Evolutionary conservation across 2,113 vertebrate genomes (phyloP), one percentile per base, ranked within the genome.

Genomic region (Ovis canadensis): DNA sequence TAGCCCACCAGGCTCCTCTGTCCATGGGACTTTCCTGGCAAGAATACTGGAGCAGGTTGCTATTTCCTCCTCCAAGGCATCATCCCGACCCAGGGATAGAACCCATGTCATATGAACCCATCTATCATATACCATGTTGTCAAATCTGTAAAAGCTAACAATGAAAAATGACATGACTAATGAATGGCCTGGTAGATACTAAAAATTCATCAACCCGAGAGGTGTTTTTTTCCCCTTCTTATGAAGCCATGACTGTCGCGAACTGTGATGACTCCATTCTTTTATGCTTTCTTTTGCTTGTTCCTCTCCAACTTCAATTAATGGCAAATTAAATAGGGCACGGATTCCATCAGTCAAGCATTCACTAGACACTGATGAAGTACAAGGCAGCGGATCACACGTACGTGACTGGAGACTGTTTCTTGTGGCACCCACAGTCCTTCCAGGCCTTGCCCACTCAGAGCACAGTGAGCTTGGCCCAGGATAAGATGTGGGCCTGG

Each of bases 231-330:
- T 8, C 31, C 19, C 64, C 36, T 55, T 71, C 52, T 55, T 86
- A 31, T 11, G 64, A 33, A 60, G 57, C 54, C 59, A 1, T 86
- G 59, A 59, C 74, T 85, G 52, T 5, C 7, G 1, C 36, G 21
- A 52, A 48, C 48, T 82, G 5, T 31, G 59, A 91, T 48, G 78
- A 89, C 89, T 96, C 97, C 29, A 55, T 96, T 78, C 77, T 59
- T 55, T n/a, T 67, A 10, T 71, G 50, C 52, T 74, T 92, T 80
- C 64, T 74, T 90, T 52, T 80, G n/a, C 89, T 67, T 88, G 21
- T 91, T 93, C 59, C 9, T 84, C 74, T 88, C 12, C 82, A 85
- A 92, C 81, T 96, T 87, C 62, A 92, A 67, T 95, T 97, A 94
- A 90, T 96, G 78, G 62, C 74, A 59, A 48, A 96, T 88, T 90